Evolutionary conservation across 2,888 invertebrate species (phyloP), one percentile per base, ranked within the genome.

Genomic region (Trichopoda pennipes): DNA sequence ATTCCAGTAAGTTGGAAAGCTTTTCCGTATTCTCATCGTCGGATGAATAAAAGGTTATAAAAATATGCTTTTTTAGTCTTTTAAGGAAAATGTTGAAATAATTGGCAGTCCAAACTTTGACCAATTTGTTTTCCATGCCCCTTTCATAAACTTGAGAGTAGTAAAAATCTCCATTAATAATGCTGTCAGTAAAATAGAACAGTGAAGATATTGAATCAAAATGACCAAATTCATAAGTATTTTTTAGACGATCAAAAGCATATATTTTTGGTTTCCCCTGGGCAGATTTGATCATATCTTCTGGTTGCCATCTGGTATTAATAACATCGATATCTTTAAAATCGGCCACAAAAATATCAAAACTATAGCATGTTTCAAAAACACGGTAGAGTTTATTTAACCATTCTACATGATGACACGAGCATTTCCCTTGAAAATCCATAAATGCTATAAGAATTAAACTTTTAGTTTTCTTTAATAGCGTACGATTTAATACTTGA

Each of bases 251-350:
- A 66, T 80, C 80, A 0, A 76, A 53, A 38, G 42, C 76, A 49
- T 60, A 72, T 60, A 80, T 61, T 55, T 56, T 66, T 2, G 66
- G 76, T 12, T 68, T 74, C n/a, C 64, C 74, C 3, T 56, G 16
- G 6, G 32, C 23, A 6, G 9, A 17, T 7, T 14, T 35, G n/a
- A 4, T 61, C 16, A 76, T 8, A 7, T 49, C 69, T 7, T 16
- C 7, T 21, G 16, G 28, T 35, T 56, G 16, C 76, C 68, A 81
- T 60, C 23, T 61, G 0, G 68, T 32, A 63, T 77, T 77, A 3
- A 81, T 69, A 1, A 77, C 16, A 77, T 81, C 72, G 9, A 81
- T 61, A 16, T 81, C 73, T 21, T 69, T 56, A 17, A 69, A 61
- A 56, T 81, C 81, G n/a, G 68, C 73, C 14, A 81, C 42, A 3